phyloP scores from a whole-genome alignment of 2,113 vertebrate species.

The Pseudopodoces humilis region DNA sequence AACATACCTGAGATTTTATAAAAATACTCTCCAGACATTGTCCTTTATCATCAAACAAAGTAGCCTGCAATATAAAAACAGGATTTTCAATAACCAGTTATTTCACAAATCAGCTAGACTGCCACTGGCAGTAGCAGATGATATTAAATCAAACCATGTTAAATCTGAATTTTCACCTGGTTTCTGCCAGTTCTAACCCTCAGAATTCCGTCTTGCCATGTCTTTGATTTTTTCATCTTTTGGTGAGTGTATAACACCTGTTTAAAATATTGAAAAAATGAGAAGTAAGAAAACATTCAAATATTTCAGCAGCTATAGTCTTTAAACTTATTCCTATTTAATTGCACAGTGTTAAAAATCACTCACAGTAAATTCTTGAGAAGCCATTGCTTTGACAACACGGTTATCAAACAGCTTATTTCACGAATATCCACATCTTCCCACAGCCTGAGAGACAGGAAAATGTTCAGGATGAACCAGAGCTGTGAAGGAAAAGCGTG shows the following conservation, averaged over 20 bases:
- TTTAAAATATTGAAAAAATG: not conserved
- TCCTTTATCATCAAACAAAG: conserved; percentile 78
- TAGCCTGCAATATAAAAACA: conserved; percentile 63
- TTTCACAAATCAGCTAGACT: not conserved
- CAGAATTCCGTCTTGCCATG: conserved; percentile 81
- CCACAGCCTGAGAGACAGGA: not conserved
- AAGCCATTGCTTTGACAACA: conserved; percentile 40
- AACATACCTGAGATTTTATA: conserved; percentile 74
- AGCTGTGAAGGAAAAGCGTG: not conserved
- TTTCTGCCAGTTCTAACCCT: conserved; percentile 58
- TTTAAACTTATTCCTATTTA: not conserved
- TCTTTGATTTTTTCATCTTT: conserved; percentile 81
- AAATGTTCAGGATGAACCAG: not conserved
- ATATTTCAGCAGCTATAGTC: not conserved
- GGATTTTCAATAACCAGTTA: not conserved
- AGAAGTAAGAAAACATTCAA: not conserved
- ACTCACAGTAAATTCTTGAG: conserved; percentile 70
- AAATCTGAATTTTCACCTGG: conserved; percentile 62
- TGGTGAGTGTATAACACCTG: conserved; percentile 82
- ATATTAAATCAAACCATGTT: not conserved
- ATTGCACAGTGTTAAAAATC: not conserved
- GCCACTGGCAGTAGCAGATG: not conserved
- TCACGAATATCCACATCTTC: not conserved
- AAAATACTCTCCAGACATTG: conserved; percentile 78
- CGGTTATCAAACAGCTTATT: not conserved